phyloP scores from a whole-genome alignment of 2,797 vertebrate species.

The Morelia viridis region DNA sequence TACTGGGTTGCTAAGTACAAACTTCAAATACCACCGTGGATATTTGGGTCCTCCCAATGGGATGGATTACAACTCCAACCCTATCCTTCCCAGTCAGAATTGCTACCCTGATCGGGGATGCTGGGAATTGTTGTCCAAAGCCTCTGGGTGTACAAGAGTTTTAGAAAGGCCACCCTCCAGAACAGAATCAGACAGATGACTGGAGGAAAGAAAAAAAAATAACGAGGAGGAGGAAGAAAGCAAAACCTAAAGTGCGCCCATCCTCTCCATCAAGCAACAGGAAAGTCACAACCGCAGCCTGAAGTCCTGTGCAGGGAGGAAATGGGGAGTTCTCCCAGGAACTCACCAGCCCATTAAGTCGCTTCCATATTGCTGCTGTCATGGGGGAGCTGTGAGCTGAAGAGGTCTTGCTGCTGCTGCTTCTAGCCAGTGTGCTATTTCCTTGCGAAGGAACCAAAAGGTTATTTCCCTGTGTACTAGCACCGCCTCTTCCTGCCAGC shows the following conservation, averaged over 20 bases:
- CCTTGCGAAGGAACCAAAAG: constrained; percentile 39
- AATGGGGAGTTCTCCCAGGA: background rate
- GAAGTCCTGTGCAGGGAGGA: background rate
- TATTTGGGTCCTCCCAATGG: background rate
- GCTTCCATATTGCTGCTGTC: constrained; percentile 52
- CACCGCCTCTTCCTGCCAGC: constrained; percentile 14
- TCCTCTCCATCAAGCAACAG: background rate
- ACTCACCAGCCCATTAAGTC: constrained; percentile 54
- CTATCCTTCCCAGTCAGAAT: background rate
- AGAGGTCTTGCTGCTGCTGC: constrained; percentile 8
- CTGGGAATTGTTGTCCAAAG: background rate
- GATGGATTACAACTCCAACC: background rate
- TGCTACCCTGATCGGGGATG: background rate
- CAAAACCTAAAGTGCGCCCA: background rate
- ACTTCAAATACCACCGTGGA: background rate
- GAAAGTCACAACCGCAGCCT: background rate
- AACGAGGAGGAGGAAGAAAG: background rate
- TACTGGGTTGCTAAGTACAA: background rate
- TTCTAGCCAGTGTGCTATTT: constrained; percentile 38
- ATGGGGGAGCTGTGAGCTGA: constrained; percentile 20
- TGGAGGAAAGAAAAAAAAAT: background rate
- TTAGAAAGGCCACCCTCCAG: background rate
- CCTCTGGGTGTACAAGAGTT: background rate
- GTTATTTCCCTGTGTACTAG: constrained; percentile 48
- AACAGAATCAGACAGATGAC: background rate